Percentiles rank a stretch among this genome's conserved stretches.
Conservation (phyloP, 35 echinoderm and acorn worm genomes). For the Lytechinus variegatus region DNA sequence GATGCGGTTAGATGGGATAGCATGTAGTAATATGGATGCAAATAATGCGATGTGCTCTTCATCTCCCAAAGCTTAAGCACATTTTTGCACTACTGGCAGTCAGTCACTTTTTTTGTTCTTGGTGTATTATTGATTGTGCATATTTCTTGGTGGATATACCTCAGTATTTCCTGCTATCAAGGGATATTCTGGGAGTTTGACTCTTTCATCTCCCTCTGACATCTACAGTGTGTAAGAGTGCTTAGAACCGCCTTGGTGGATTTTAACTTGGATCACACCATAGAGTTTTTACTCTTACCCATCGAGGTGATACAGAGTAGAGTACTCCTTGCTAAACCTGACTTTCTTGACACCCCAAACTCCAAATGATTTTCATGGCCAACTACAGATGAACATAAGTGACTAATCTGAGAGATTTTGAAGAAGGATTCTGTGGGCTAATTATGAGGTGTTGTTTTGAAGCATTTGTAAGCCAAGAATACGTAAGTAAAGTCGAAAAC, state of each 20-base stretch:
- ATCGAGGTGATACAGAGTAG: neutral
- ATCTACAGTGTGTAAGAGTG: neutral
- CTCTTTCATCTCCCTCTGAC: neutral
- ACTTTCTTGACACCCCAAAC: neutral
- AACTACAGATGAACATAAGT: neutral
- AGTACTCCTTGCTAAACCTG: neutral
- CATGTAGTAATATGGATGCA: conserved; percentile 6
- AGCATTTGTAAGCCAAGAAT: conserved; percentile 4
- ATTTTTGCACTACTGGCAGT: neutral
- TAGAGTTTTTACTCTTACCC: neutral
- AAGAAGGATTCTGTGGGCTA: conserved; percentile 11
- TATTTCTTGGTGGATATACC: conserved; percentile 1
- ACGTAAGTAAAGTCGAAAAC: conserved; percentile 15
- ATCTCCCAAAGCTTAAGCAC: neutral
- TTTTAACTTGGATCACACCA: neutral
- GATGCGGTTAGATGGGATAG: neutral
- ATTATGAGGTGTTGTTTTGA: conserved; percentile 37
- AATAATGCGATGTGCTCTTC: neutral
- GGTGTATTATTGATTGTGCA: neutral
- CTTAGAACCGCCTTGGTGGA: neutral
- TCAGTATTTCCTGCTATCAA: neutral
- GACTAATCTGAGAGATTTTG: conserved; percentile 13
- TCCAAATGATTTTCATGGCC: neutral
- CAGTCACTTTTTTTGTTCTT: neutral
- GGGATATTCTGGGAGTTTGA: neutral